Base-by-base conservation (phyloP, 2,888 invertebrate species). In the Aleiodes alternator region DNA sequence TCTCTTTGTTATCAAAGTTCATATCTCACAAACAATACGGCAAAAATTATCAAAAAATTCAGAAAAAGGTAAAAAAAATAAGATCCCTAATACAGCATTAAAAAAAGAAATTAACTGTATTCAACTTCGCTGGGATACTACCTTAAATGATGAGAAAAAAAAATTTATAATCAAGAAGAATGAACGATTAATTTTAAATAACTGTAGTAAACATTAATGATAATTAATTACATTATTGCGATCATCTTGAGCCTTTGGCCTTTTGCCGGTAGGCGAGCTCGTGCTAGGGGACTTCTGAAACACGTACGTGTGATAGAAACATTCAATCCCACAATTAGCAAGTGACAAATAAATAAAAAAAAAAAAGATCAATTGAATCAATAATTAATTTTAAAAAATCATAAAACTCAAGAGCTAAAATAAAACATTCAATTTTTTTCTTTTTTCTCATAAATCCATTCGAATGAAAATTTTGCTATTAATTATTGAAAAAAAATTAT, bases 281-380 rank as follows among this genome's bases (percentile, higher is more conserved):
- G 87, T 88, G 87, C 88, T 87, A 88, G 86, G 87, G 85, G 83
- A 85, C 84, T 87, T 88, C 88, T 88, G 88, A 88, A 88, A 88
- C 88, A 88, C 87, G 88, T 86, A 87, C 82, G 86, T 87, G 86
- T 85, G 29, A 43, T 51, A 70, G 53, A 38, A 51, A 57, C 53
- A 57, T 70, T 70, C 70, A 57, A 57, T 70, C 34, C 53, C 53
- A 70, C 29, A 53, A 43, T 57, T 56, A 23, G 23, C 43, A 31
- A 70, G 48, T 16, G 7, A 34, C 34, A 34, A 34, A 34, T 34
- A 6, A 34, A 34, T 34, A 34, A 34, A 34, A 31, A 29, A 14
- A 50, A 29, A 72, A 51, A 59, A 11, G 11, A 51, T 38, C 43
- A 43, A 72, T 59, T n/a, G 43, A 14, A 16, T 12, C 23, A 23